Percentiles rank a stretch among this genome's conserved stretches.
Conservation (phyloP, 2,113 vertebrate species). For the Notarius quadriscutis region DNA sequence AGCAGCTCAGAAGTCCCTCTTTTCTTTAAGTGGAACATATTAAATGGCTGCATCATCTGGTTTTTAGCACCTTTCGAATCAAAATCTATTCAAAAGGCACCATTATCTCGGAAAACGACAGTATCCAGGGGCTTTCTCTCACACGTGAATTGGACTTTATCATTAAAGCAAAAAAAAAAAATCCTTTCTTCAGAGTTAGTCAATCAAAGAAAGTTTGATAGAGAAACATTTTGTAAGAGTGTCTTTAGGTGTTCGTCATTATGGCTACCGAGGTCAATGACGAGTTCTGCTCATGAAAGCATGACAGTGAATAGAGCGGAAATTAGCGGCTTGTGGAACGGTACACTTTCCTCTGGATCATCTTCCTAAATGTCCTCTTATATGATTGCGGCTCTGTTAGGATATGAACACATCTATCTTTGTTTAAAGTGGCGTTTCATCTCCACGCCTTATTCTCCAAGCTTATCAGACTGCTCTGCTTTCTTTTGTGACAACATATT, state of each 20-base stretch:
- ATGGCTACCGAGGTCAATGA: slow-evolving; percentile 15
- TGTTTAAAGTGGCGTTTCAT: slow-evolving; percentile 21
- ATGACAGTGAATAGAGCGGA: not conserved
- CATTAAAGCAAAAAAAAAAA: slow-evolving; percentile 29
- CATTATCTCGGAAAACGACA: slow-evolving; percentile 33
- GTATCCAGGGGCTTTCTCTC: slow-evolving; percentile 5
- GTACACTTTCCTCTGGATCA: not conserved
- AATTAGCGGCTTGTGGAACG: not conserved
- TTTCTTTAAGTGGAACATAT: slow-evolving; percentile 13
- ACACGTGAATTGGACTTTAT: slow-evolving; percentile 26
- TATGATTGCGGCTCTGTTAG: slow-evolving; percentile 16
- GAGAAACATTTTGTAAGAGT: not conserved
- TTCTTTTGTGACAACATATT: slow-evolving; percentile 64
- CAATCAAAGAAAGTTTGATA: slow-evolving; percentile 23
- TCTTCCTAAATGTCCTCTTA: not conserved
- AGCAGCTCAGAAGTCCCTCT: slow-evolving; percentile 20
- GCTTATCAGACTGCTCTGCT: slow-evolving; percentile 31
- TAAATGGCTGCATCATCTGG: slow-evolving; percentile 15
- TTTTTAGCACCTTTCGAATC: slow-evolving; percentile 30
- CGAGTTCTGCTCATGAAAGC: not conserved
- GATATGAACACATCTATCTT: not conserved
- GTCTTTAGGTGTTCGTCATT: slow-evolving; percentile 9
- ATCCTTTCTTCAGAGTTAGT: not conserved
- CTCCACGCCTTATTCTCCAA: not conserved
- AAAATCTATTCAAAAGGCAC: slow-evolving; percentile 36